Evolutionary conservation across 2,888 invertebrate species (phyloP), one percentile per base, ranked within the genome.

Genomic region (Neoscelio sp.): DNA sequence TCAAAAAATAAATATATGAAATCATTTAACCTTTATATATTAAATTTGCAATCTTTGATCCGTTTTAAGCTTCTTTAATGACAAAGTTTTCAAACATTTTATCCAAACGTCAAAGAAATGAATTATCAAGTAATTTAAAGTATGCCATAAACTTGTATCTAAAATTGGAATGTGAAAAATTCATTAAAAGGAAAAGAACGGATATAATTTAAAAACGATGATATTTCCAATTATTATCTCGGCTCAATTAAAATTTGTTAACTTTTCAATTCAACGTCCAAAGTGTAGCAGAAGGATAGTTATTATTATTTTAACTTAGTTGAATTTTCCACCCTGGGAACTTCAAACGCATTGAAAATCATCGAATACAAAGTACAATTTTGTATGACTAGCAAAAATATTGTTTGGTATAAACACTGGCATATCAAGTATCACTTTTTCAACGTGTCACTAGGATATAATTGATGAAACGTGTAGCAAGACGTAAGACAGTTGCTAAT

Each of bases 391-490:
- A 18, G 65, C 58, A 35, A 60, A 44, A 58, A 67, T 50, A 35
- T 42, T 50, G 44, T 78, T 71, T 70, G 52, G 67, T 52, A 46
- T 48, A 67, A 67, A 52, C 30, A 50, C 44, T 56, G 35, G 64
- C 64, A 44, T 46, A 64, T 64, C 70, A 44, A 64, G 65, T 58
- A 64, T 77, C 50, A 56, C 71, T 78, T 56, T 71, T 67, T 73
- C 28, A 62, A 67, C 46, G 10, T 38, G 65, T 67, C 67, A 52
- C 62, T 13, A 20, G 13, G 40, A 48, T 52, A 50, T 74, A 74
- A 74, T 74, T 78, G 68, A 73, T 73, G 73, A 70, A 73, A 73
- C 78, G 56, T 78, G 56, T 42, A 67, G 38, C 28, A 73, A 73
- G 50, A 46, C 67, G 74, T 64, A 62, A 64, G 62, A 46, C 74